phyloP scores from a whole-genome alignment of 2,113 vertebrate species.

The Hippocampus abdominalis region DNA sequence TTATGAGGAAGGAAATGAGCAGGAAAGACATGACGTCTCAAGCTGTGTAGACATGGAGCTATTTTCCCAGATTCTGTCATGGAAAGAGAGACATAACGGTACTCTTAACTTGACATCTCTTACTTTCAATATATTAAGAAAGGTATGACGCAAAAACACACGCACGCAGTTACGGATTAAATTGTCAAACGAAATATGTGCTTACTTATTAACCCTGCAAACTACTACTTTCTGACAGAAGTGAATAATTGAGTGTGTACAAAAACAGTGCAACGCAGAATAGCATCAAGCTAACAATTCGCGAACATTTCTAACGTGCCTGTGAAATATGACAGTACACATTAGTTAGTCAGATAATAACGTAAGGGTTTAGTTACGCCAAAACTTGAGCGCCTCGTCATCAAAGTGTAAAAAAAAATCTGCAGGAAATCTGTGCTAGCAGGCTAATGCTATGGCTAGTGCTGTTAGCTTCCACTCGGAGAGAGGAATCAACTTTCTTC shows the following conservation, averaged over 20 bases:
- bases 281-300: background rate
- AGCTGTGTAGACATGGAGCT: constrained; percentile 44
- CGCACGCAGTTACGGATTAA: background rate
- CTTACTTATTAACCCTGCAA: background rate
- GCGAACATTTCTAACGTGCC: background rate
- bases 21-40: constrained; percentile 69
- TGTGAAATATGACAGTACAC: background rate
- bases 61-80: constrained; percentile 50
- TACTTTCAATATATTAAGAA: background rate
- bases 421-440: constrained; percentile 39
- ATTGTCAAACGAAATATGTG: background rate
- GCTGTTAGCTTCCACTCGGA: background rate
- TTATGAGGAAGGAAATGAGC: constrained; percentile 48
- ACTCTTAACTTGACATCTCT: too few species aligned
- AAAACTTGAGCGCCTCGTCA: constrained; percentile 39
- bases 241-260: constrained; percentile 8
- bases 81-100: constrained; percentile 16
- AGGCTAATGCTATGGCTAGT: constrained; percentile 32
- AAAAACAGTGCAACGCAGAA: background rate
- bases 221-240: constrained; percentile 7
- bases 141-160: background rate
- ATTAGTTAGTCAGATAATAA: background rate
- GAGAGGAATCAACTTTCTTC: background rate
- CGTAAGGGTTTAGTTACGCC: background rate
- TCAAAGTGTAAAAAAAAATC: constrained; percentile 5